Percentiles rank a stretch among this genome's conserved stretches.
phyloP scores from a whole-genome alignment of 2,797 vertebrate species.

The Lagocephalus sceleratus region DNA sequence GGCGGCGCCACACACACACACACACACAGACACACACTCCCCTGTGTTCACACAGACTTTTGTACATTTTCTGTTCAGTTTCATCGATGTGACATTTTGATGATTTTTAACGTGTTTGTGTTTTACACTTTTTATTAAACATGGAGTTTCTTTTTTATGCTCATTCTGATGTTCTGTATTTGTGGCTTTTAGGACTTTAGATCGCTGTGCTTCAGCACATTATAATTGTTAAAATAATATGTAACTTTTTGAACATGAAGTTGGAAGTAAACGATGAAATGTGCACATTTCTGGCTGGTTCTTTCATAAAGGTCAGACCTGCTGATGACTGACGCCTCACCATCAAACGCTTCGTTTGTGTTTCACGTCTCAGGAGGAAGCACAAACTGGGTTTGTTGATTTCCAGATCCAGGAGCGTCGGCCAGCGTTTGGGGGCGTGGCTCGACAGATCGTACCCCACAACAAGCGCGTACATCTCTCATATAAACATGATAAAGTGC shows the following conservation, averaged over 20 bases:
- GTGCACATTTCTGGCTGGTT: conserved; percentile 27
- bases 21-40: conserved; percentile 29
- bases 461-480: no score
- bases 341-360: no score
- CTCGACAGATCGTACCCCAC: no score
- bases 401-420: no score
- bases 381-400: no score
- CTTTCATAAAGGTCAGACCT: conserved; percentile 10
- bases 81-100: conserved; percentile 92
- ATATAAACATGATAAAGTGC: no score
- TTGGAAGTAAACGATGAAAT: conserved; percentile 93
- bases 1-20: conserved; percentile 37
- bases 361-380: no score
- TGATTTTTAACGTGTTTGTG: conserved; percentile 98
- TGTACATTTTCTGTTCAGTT: conserved; percentile 96
- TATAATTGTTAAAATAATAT: conserved; percentile 91
- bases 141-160: conserved; percentile 96
- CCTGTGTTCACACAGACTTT: conserved; percentile 79
- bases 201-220: conserved; percentile 90
- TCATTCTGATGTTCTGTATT: conserved; percentile 94
- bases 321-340: no score
- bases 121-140: conserved; percentile 98
- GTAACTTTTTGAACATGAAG: conserved; percentile 97
- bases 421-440: no score
- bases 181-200: conserved; percentile 97